Evolutionary conservation across 1,140 invertebrate species (phyloP).

Genomic region (Globodera ellingtonae): DNA sequence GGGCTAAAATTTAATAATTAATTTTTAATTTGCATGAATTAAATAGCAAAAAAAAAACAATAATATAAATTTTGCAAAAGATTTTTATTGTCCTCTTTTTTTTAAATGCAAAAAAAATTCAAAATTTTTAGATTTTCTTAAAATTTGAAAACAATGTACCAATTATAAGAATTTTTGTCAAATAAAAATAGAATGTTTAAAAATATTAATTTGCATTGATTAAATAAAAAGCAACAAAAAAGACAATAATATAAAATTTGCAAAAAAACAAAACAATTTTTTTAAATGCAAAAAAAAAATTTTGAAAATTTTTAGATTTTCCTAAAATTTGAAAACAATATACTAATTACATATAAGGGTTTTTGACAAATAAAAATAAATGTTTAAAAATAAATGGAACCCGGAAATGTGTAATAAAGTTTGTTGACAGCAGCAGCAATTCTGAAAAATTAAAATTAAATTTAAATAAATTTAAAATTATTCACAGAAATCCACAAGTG

Average conservation of each 20-base stretch:
- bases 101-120: too few species aligned
- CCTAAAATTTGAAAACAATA: background rate
- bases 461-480: background rate
- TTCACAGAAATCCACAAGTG: slow-evolving; percentile 58
- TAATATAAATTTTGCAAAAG: background rate
- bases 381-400: background rate
- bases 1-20: slow-evolving; percentile 6
- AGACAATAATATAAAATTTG: too few species aligned
- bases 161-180: background rate
- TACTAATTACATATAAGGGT: background rate
- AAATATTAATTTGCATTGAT: too few species aligned
- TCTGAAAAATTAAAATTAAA: background rate
- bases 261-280: too few species aligned
- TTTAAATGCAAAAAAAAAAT: too few species aligned
- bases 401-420: slow-evolving; percentile 56
- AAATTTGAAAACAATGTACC: background rate
- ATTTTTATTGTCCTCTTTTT: too few species aligned
- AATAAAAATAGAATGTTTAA: too few species aligned
- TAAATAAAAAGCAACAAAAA: too few species aligned
- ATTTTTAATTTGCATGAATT: too few species aligned
- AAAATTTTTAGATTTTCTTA: background rate
- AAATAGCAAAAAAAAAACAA: background rate
- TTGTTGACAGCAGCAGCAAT: slow-evolving; percentile 60
- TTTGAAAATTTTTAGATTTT: too few species aligned
- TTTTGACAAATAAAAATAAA: too few species aligned